These are phyloP conservation scores for Acanthosepion esculentum DNA, from an alignment of 2,888 invertebrate genomes.

Conservation along the genomic window DNA sequence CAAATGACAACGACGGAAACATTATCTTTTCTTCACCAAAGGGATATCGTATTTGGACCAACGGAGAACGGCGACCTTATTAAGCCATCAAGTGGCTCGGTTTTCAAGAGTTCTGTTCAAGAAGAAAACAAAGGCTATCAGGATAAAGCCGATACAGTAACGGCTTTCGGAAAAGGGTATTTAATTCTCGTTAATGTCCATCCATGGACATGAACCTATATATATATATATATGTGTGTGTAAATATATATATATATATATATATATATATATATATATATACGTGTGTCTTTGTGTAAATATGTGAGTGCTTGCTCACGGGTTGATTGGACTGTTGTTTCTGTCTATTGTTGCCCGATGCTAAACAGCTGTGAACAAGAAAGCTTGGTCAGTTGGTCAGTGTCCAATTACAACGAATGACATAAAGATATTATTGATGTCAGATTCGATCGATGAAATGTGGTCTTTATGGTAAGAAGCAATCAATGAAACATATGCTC, in stretches of 20 bases:
- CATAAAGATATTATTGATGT: conserved; percentile 13
- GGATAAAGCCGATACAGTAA: neutral
- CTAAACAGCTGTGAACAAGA: neutral
- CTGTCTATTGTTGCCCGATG: neutral
- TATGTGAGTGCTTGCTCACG: neutral
- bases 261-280: neutral
- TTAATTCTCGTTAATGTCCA: neutral
- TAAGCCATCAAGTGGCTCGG: neutral
- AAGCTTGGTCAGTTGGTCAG: neutral
- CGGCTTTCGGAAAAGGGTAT: conserved; percentile 33
- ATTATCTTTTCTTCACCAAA: neutral
- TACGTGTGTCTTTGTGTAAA: neutral
- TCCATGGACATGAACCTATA: neutral
- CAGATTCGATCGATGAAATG: neutral
- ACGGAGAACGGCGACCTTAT: neutral
- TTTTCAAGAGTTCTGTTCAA: neutral
- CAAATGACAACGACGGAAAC: neutral
- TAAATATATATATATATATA: neutral
- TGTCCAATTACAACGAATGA: neutral
- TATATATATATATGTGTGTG: too few species aligned
- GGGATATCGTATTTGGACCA: conserved; percentile 11
- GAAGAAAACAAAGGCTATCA: neutral
- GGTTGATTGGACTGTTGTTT: neutral
- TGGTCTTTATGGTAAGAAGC: neutral
- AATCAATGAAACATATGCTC: neutral